Evolutionary conservation across 2,888 invertebrate species (phyloP), one percentile per base, ranked within the genome.

Genomic region (Panopea generosa): DNA sequence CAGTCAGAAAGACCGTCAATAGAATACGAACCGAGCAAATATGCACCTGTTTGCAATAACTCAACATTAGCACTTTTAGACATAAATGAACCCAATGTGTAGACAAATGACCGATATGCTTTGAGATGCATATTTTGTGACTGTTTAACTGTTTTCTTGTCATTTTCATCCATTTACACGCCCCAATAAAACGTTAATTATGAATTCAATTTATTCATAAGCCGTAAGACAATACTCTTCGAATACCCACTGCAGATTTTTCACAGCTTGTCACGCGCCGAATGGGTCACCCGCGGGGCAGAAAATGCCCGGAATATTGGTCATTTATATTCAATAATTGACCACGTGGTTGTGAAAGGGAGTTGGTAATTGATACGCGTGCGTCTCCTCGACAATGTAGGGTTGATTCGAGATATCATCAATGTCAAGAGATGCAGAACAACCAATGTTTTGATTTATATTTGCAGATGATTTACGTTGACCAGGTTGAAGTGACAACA

Each of bases 191-290:
- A 57, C 59, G 50, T 67, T 53, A 71, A 77, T 71, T 77, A 68
- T 27, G 38, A 53, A 57, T 60, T 77, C 50, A 29, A 49, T 67
- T 52, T 71, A 77, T 77, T 62, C 67, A 67, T 67, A 26, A 55
- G 63, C 20, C 43, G 66, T 77, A 77, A 77, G 68, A 77, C 67
- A 70, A 57, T 67, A 56, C 61, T 55, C 24, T 43, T 38, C n/a
- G 20, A 47, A 45, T 20, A 47, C 24, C 50, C 53, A 53, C 47
- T 68, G 68, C 76, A 67, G 62, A 63, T 71, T 71, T 74, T 77
- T 77, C 71, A 52, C 71, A 71, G 61, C 67, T 62, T 75, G 78
- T 60, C 78, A 79, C 78, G 73, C 75, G 78, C 60, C 57, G 24
- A 9, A 27, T n/a, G 43, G 74, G 71, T 68, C 71, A 65, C 60